A percentile compares a stretch with the other conserved stretches of the same genome.
These are phyloP conservation scores for Forbesichthys agassizii DNA, from an alignment of 2,113 vertebrate genomes.

Conservation along the genomic window DNA sequence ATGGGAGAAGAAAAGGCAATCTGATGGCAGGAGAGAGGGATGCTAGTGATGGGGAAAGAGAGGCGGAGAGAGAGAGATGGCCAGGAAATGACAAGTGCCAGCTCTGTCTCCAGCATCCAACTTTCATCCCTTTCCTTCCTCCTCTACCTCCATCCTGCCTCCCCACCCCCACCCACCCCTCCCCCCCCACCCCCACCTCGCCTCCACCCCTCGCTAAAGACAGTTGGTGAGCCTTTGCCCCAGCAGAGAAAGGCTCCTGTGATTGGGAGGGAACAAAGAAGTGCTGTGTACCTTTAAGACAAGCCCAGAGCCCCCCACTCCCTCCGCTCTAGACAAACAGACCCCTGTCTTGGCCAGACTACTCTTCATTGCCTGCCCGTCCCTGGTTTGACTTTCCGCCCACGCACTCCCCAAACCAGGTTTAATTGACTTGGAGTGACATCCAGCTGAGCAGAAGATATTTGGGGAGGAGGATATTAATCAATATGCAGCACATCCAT, in stretches of 20 bases:
- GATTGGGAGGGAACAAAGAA: constrained; percentile 56
- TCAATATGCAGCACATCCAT: constrained; percentile 40
- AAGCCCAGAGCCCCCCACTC: constrained; percentile 29
- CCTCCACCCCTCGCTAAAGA: constrained; percentile 22
- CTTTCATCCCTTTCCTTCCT: constrained; percentile 53
- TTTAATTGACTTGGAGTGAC: constrained; percentile 64
- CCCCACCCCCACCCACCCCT: neutral
- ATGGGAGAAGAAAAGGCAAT: constrained; percentile 12
- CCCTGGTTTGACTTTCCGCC: neutral
- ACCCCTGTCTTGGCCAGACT: neutral
- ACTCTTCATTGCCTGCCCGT: constrained; percentile 3
- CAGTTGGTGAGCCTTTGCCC: constrained; percentile 57
- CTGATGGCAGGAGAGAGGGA: constrained; percentile 28
- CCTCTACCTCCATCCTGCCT: constrained; percentile 34
- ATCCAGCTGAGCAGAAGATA: constrained; percentile 35
- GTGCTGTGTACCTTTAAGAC: constrained; percentile 41
- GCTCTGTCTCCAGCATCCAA: constrained; percentile 50
- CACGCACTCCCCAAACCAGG: constrained; percentile 34
- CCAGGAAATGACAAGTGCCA: constrained; percentile 64
- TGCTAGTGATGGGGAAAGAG: constrained; percentile 16
- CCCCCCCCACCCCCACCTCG: neutral
- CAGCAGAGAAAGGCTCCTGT: constrained; percentile 57
- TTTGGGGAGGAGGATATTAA: constrained; percentile 42
- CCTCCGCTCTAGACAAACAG: neutral
- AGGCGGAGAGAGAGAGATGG: constrained; percentile 35